Conservation (phyloP, 2,797 vertebrate genomes). For the Odontamblyopus rebecca region DNA sequence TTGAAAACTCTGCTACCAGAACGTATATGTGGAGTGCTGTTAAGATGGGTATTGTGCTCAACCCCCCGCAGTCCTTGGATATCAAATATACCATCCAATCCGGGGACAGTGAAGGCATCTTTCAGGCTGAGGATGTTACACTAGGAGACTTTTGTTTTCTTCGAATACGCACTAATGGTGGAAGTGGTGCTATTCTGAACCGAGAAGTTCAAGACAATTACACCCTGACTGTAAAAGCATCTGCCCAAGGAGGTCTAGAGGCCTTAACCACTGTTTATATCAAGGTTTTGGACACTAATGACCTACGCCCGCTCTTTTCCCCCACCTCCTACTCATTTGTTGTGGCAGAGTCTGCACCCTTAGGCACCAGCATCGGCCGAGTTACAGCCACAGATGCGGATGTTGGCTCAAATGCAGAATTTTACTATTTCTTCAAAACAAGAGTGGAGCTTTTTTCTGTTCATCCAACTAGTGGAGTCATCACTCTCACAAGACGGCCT, state of each 20-base stretch:
- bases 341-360: conserved; percentile 86
- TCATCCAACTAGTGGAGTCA: conserved; percentile 90
- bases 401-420: conserved; percentile 92
- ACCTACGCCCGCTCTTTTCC: conserved; percentile 93
- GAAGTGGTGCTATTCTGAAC: conserved; percentile 88
- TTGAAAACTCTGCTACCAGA: conserved; percentile 92
- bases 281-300: conserved; percentile 94
- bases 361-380: conserved; percentile 86
- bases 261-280: conserved; percentile 84
- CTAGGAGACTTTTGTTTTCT: conserved; percentile 97
- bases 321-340: conserved; percentile 92
- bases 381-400: conserved; percentile 97
- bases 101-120: conserved; percentile 89
- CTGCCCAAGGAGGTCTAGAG: conserved; percentile 82
- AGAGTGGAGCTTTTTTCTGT: conserved; percentile 89
- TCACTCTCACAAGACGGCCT: conserved; percentile 86
- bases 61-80: conserved; percentile 78
- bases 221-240: conserved; percentile 85
- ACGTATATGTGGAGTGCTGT: conserved; percentile 85
- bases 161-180: conserved; percentile 90
- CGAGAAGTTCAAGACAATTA: conserved; percentile 95
- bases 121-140: conserved; percentile 89
- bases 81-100: conserved; percentile 88
- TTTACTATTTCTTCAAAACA: conserved; percentile 95
- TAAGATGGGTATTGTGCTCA: conserved; percentile 90